Evolutionary conservation across 2,797 vertebrate species (phyloP).

Genomic region (Acrossocheilus fasciatus): DNA sequence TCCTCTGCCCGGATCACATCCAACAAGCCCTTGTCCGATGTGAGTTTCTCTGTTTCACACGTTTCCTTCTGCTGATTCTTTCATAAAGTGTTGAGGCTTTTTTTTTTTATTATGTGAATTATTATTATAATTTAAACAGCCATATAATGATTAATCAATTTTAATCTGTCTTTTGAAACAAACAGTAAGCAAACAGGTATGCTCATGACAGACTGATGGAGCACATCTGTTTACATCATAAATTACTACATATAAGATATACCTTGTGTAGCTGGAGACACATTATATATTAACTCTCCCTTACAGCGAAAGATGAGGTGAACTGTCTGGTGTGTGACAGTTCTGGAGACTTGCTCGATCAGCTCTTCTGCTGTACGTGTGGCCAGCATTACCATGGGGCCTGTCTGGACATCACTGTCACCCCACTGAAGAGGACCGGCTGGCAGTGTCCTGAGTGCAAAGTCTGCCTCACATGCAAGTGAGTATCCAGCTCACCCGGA

Average conservation of each 20-base stretch:
- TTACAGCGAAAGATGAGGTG: conserved; percentile 83
- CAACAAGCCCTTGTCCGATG: conserved; percentile 86
- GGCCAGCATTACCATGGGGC: conserved; percentile 92
- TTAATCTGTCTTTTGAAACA: neutral
- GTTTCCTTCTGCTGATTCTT: neutral
- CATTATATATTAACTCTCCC: neutral
- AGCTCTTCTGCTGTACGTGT: conserved; percentile 95
- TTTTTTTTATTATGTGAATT: neutral
- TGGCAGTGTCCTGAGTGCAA: conserved; percentile 97
- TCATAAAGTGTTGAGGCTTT: neutral
- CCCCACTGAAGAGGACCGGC: conserved; percentile 88
- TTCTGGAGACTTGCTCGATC: conserved; percentile 81
- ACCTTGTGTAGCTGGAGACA: neutral
- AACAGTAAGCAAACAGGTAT: neutral
- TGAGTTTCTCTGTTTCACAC: conserved; percentile 71
- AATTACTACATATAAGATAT: neutral
- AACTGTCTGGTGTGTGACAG: conserved; percentile 88
- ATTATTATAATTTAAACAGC: neutral
- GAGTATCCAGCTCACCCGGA: conserved; percentile 63
- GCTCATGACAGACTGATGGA: neutral
- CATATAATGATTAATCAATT: neutral
- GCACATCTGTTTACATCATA: neutral
- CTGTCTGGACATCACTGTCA: conserved; percentile 86
- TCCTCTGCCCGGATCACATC: conserved; percentile 88
- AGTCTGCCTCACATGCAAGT: conserved; percentile 97